Percentiles rank a stretch among this genome's conserved stretches.
phyloP scores from a whole-genome alignment of 2,797 vertebrate species.

The Hybognathus amarus region DNA sequence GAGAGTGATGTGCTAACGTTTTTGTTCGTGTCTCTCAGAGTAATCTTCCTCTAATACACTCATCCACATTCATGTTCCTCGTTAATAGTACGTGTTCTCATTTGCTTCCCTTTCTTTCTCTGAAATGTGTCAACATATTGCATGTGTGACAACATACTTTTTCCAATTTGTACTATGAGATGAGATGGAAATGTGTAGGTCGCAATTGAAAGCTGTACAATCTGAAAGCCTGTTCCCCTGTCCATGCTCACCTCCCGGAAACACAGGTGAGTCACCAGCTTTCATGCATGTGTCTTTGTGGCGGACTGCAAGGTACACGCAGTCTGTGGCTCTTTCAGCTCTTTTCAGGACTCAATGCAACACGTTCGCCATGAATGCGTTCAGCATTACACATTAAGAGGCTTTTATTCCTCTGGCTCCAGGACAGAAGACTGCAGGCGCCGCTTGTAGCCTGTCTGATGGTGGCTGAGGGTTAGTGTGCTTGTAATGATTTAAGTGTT shows the following conservation, averaged over 20 bases:
- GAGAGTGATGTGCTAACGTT: constrained; percentile 16
- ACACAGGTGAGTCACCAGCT: neutral
- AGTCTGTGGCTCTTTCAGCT: neutral
- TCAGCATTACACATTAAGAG: constrained; percentile 22
- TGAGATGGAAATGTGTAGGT: constrained; percentile 7
- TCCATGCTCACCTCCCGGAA: constrained; percentile 17
- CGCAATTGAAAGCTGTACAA: constrained; percentile 13
- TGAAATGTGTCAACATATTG: neutral
- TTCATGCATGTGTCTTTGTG: neutral
- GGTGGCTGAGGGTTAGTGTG: constrained; percentile 29
- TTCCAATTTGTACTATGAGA: constrained; percentile 15
- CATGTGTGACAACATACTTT: neutral
- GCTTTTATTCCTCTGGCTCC: neutral
- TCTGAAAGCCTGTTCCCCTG: neutral
- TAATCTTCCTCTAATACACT: constrained; percentile 48
- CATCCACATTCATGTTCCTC: constrained; percentile 18
- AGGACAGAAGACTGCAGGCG: constrained; percentile 12
- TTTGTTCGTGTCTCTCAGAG: neutral
- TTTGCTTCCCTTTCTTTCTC: neutral
- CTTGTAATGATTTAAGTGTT: constrained; percentile 69
- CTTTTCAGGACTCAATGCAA: neutral
- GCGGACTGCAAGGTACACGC: neutral
- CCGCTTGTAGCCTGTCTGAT: constrained; percentile 8
- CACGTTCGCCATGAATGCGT: neutral
- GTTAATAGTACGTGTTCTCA: constrained; percentile 45